Evolutionary conservation across 2,888 invertebrate genomes (phyloP).

Genomic region (Pristionchus arcanus): DNA sequence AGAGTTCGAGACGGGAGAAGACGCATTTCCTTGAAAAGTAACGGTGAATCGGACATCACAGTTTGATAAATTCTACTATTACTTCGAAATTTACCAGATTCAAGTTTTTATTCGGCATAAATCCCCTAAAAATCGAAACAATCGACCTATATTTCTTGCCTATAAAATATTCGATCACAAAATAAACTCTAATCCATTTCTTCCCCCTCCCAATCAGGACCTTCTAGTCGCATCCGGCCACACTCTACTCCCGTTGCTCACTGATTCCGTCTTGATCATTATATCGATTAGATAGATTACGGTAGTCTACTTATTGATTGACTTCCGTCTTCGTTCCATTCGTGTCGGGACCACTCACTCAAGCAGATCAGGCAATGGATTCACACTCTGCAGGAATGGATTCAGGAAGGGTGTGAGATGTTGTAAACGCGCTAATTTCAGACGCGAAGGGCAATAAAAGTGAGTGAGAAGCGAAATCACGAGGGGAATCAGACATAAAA

Average conservation of each 20-base stretch:
- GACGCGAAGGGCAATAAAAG: slow-evolving; percentile 9
- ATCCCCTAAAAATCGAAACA: no score
- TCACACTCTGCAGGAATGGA: background rate
- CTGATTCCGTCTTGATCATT: slow-evolving; percentile 55
- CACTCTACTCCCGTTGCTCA: slow-evolving; percentile 50
- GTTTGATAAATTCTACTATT: background rate
- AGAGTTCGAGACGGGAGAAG: slow-evolving; percentile 63
- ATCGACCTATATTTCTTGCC: no score
- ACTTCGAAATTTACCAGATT: no score
- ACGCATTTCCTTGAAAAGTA: slow-evolving; percentile 61
- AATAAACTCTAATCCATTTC: no score
- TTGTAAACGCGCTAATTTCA: background rate
- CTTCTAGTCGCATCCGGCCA: slow-evolving; percentile 48
- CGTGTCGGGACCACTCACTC: background rate
- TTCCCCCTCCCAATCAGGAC: background rate
- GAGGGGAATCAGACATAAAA: background rate
- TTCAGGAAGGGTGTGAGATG: background rate
- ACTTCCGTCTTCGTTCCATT: background rate
- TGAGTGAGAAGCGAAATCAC: background rate
- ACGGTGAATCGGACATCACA: background rate
- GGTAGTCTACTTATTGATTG: slow-evolving; percentile 15
- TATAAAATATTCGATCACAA: no score
- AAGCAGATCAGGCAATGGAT: background rate
- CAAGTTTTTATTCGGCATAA: no score
- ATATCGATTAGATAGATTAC: background rate